phyloP scores from a whole-genome alignment of 1,140 invertebrate species.

The Papilio aristodemus region DNA sequence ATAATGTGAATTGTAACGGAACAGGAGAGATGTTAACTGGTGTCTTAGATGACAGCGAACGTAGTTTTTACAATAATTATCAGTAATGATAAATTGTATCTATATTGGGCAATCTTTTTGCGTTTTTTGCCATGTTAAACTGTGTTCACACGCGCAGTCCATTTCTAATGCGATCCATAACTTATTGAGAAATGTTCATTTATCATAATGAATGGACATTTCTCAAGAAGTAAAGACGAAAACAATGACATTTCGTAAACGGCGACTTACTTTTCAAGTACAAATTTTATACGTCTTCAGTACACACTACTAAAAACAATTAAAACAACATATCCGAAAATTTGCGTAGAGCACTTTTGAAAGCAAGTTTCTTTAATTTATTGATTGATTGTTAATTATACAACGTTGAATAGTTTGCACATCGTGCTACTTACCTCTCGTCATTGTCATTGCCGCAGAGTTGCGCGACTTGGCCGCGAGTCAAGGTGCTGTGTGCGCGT shows the following conservation, averaged over 20 bases:
- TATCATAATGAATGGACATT: conserved; percentile 8
- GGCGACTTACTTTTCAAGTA: background rate
- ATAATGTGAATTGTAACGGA: background rate
- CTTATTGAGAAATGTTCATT: too few species aligned
- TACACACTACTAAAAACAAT: too few species aligned
- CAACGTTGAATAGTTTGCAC: background rate
- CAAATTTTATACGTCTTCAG: too few species aligned
- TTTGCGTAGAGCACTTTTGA: background rate
- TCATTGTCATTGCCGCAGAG: conserved; percentile 6
- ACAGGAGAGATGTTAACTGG: background rate
- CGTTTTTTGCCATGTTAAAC: background rate
- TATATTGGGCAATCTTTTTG: conserved; percentile 6
- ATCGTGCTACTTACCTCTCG: background rate
- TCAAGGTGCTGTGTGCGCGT: conserved; percentile 7
- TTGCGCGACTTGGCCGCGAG: background rate
- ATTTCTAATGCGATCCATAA: background rate
- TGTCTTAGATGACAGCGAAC: background rate
- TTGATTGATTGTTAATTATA: background rate
- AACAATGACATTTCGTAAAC: background rate
- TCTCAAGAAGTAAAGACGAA: background rate
- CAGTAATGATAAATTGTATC: conserved; percentile 24
- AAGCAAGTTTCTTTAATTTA: background rate
- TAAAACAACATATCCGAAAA: too few species aligned
- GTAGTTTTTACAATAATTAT: background rate
- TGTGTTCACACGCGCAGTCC: background rate